Conservation (phyloP, 2,888 invertebrate species). For the Diabrotica balteata region DNA sequence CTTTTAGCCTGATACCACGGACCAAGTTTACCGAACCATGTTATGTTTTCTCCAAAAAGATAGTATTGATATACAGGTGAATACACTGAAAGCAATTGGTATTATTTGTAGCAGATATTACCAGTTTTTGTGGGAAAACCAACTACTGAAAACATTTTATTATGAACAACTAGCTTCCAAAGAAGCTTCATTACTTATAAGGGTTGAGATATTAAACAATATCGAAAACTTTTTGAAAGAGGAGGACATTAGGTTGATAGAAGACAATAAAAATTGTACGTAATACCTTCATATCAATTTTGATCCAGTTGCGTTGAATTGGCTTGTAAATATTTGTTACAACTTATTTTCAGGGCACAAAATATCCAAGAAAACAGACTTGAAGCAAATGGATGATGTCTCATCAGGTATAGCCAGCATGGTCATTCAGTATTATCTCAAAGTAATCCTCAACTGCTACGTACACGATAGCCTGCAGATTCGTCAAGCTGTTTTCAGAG, state of each 20-base stretch:
- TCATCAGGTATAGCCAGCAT: conserved; percentile 99
- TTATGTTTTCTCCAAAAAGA: conserved; percentile 86
- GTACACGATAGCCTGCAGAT: conserved; percentile 83
- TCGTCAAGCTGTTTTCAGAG: conserved; percentile 88
- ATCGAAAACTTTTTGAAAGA: conserved; percentile 94
- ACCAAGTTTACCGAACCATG: conserved; percentile 86
- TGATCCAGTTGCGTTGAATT: too few relatives aligned
- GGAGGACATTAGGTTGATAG: conserved; percentile 95
- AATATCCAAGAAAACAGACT: conserved; percentile 89
- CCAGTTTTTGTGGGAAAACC: conserved; percentile 88
- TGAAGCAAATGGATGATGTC: conserved; percentile 99
- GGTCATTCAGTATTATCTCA: conserved; percentile 95
- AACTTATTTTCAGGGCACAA: conserved; percentile 76
- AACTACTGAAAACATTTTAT: conserved; percentile 86
- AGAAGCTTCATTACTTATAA: conserved; percentile 75
- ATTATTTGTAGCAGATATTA: conserved; percentile 94
- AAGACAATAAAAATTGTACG: conserved; percentile 93
- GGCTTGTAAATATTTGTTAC: background rate
- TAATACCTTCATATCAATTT: conserved; percentile 33
- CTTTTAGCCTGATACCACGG: conserved; percentile 72
- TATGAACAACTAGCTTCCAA: conserved; percentile 77
- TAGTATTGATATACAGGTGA: conserved; percentile 82
- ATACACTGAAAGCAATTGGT: conserved; percentile 85
- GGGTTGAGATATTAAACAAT: conserved; percentile 88
- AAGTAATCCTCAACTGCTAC: conserved; percentile 91